Percentiles rank a stretch among this genome's conserved stretches.
These are phyloP conservation scores for Cyprinodon variegatus DNA, from an alignment of 2,113 vertebrate species.

Conservation along the genomic window DNA sequence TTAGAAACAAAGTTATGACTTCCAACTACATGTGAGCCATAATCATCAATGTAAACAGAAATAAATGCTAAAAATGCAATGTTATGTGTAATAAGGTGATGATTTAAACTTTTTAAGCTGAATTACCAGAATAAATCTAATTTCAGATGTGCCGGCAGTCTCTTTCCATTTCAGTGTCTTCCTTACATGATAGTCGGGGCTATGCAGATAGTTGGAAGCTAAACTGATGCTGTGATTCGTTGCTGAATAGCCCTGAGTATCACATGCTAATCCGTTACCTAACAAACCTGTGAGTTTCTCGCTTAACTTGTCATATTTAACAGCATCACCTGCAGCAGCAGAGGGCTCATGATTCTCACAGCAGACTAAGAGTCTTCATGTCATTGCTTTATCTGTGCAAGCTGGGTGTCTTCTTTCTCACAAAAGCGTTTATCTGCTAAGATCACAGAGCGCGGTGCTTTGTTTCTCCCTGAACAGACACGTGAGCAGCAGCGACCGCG, in stretches of 20 bases:
- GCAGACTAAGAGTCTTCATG: slow-evolving; percentile 48
- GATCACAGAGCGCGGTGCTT: not conserved
- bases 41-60: not conserved
- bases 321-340: slow-evolving; percentile 36
- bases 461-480: slow-evolving; percentile 75
- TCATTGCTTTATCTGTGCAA: slow-evolving; percentile 27
- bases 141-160: slow-evolving; percentile 7
- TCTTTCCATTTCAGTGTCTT: slow-evolving; percentile 59
- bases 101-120: not conserved
- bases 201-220: slow-evolving; percentile 13
- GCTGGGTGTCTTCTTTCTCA: not conserved
- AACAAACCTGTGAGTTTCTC: slow-evolving; percentile 5
- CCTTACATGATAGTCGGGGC: slow-evolving; percentile 59
- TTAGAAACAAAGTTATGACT: not conserved
- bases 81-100: too few species aligned
- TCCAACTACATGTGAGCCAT: not conserved
- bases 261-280: slow-evolving; percentile 32
- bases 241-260: slow-evolving; percentile 43
- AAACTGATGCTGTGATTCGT: not conserved
- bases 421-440: not conserved
- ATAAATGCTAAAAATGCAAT: not conserved
- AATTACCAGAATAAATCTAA: not conserved
- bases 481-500: slow-evolving; percentile 95
- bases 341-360: slow-evolving; percentile 18
- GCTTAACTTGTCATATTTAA: slow-evolving; percentile 43